These are phyloP conservation scores for Pituophis catenifer DNA, from an alignment of 2,113 vertebrate species.

Conservation along the genomic window DNA sequence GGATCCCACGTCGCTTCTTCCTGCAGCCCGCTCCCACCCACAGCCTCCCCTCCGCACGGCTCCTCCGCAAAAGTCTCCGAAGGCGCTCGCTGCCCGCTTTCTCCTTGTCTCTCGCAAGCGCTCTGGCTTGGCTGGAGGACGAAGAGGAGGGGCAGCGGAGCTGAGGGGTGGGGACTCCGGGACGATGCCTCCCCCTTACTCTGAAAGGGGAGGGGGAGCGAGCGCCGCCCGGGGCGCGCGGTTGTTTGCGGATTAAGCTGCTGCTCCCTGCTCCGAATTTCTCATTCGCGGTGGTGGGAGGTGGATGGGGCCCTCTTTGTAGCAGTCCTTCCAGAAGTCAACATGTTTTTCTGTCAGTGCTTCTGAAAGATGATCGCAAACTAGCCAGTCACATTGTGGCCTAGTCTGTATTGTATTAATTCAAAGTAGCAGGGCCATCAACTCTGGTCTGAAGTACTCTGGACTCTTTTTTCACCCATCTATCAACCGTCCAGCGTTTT, in stretches of 20 bases:
- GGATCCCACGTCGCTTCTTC: background rate
- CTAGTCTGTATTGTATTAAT: background rate
- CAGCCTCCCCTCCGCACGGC: background rate
- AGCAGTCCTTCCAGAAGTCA: background rate
- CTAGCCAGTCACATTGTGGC: background rate
- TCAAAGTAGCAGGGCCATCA: background rate
- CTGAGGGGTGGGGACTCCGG: constrained; percentile 37
- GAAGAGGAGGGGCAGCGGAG: constrained; percentile 15
- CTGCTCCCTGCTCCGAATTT: background rate
- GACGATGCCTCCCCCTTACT: constrained; percentile 46
- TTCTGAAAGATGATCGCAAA: background rate
- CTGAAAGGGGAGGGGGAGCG: background rate
- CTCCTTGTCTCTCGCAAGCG: constrained; percentile 2
- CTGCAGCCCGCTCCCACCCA: background rate
- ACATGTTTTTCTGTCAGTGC: background rate
- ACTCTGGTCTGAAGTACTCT: background rate
- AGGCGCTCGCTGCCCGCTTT: background rate
- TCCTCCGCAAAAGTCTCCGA: background rate
- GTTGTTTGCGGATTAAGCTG: background rate
- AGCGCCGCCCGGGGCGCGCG: background rate
- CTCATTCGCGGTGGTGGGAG: background rate
- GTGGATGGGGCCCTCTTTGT: background rate
- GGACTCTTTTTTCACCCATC: background rate
- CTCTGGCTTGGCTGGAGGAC: constrained; percentile 20
- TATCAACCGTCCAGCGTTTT: background rate